These are phyloP conservation scores for Euphonia xanthogaster DNA, from an alignment of 2,797 vertebrate species.

Conservation along the genomic window DNA sequence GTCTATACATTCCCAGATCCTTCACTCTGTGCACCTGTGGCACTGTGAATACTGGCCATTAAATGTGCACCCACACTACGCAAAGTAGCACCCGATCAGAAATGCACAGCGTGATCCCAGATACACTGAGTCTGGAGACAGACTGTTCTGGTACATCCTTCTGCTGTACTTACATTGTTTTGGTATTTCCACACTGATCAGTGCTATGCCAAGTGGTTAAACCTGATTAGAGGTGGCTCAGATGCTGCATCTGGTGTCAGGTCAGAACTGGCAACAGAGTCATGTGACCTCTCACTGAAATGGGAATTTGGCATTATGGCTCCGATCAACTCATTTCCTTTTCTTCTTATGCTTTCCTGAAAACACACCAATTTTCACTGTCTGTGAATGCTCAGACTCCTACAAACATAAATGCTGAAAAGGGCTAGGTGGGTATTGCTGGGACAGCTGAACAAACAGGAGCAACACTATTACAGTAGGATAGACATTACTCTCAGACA, in stretches of 20 bases:
- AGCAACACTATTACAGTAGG: background rate
- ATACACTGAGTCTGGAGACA: conserved; percentile 16
- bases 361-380: background rate
- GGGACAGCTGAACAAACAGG: background rate
- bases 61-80: background rate
- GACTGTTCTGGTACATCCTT: conserved; percentile 44
- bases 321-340: background rate
- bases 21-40: background rate
- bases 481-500: background rate
- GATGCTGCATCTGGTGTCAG: background rate
- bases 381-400: background rate
- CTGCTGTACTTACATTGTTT: conserved; percentile 31
- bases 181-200: conserved; percentile 23
- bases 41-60: background rate
- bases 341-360: background rate
- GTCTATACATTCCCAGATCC: background rate
- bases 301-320: background rate
- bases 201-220: background rate
- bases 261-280: background rate
- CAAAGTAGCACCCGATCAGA: background rate
- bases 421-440: background rate
- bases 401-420: background rate
- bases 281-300: background rate
- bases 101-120: background rate
- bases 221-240: conserved; percentile 17